Evolutionary conservation across 2,113 vertebrate genomes (phyloP), one percentile per base, ranked within the genome.

Genomic region (Rhinopomastus cyanomelas): DNA sequence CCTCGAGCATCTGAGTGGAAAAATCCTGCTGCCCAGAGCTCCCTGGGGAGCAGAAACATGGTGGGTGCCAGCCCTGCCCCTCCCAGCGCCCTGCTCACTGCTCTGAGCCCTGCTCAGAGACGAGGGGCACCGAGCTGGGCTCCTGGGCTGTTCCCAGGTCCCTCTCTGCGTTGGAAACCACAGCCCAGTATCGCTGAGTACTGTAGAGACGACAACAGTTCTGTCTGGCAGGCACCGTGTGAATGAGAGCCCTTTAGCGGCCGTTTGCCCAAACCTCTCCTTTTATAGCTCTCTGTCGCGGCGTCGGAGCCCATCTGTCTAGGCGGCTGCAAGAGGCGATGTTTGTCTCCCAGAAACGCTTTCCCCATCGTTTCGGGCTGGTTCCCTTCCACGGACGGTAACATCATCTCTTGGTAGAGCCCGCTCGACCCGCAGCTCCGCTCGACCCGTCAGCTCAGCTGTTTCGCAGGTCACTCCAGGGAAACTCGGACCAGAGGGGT

Each of bases 201-300:
- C 15, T 11, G 32, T 1, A 7, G 2, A 39, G 49, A 64, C 21
- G 3, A 53, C 81, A 64, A 17, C 64, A 74, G 72, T 16, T 39
- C 68, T 51, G 91, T 11, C 90, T 72, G 90, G 56, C 23, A 0
- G 93, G 88, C 91, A 89, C 61, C 91, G 16, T 14, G 62, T 65
- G 82, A 75, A 34, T 81, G 46, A 57, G 73, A 0, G 6, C 69
- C 81, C 67, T 25, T 84, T 55, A 84, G 62, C 0, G 1, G 62
- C 39, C 8, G 86, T 12, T 76, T 81, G 78, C 71, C 83, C 69
- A 51, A 4, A 81, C 18, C 86, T 81, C 77, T 84, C 92, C 90
- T 94, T 94, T 95, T 94, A 89, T 91, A 92, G 92, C 59, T 80
- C 93, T 87, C 52, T 59, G 52, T 48, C 26, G 55, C 11, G 55